Conservation (phyloP, 2,113 vertebrate species). For the Tautogolabrus adspersus region DNA sequence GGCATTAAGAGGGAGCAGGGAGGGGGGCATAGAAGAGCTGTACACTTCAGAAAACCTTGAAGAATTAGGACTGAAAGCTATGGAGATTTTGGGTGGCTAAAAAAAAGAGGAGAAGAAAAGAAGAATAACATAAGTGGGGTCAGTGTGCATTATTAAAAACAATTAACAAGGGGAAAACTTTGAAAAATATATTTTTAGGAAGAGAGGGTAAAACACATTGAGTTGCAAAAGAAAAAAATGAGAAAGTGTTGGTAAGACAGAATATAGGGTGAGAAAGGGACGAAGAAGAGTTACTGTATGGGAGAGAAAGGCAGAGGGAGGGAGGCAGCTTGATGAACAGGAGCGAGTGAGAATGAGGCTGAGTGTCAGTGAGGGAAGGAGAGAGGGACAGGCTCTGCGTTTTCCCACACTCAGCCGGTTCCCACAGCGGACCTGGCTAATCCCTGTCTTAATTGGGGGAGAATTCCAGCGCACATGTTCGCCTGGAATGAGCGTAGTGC, state of each 20-base stretch:
- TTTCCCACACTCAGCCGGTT: slow-evolving; percentile 86
- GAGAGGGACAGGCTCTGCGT: slow-evolving; percentile 64
- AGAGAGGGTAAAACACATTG: slow-evolving; percentile 10
- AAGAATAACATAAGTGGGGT: slow-evolving; percentile 36
- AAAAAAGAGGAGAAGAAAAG: slow-evolving; percentile 16
- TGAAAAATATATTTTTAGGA: slow-evolving; percentile 7
- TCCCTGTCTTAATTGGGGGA: slow-evolving; percentile 88
- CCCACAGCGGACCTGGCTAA: slow-evolving; percentile 84
- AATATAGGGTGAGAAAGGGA: slow-evolving; percentile 60
- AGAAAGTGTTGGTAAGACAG: slow-evolving; percentile 9
- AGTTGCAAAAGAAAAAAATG: slow-evolving; percentile 7
- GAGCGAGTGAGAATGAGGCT: slow-evolving; percentile 79
- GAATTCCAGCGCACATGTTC: slow-evolving; percentile 85
- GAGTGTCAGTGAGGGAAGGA: slow-evolving; percentile 69
- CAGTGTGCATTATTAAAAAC: slow-evolving; percentile 49
- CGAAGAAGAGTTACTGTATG: slow-evolving; percentile 63
- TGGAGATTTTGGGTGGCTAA: slow-evolving; percentile 67
- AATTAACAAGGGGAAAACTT: slow-evolving; percentile 47
- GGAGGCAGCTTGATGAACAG: slow-evolving; percentile 60
- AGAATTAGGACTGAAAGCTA: slow-evolving; percentile 74
- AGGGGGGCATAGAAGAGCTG: slow-evolving; percentile 41
- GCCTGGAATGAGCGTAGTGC: slow-evolving; percentile 70
- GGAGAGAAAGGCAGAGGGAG: slow-evolving; percentile 67
- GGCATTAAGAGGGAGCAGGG: slow-evolving; percentile 64
- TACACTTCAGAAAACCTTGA: slow-evolving; percentile 74